Conservation (phyloP, 2,113 vertebrate species). For the Romanogobio albipinnatus region DNA sequence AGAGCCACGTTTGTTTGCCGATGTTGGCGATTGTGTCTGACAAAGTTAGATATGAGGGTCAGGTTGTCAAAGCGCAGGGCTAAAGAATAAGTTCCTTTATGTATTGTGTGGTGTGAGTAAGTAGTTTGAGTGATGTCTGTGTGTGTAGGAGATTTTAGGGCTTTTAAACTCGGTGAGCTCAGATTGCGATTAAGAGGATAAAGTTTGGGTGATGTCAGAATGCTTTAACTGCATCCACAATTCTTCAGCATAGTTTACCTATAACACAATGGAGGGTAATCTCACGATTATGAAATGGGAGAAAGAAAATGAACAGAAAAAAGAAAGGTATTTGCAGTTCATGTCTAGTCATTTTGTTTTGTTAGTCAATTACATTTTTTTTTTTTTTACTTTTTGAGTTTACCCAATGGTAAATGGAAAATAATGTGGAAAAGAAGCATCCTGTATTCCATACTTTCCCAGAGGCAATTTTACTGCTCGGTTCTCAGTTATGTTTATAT, state of each 20-base stretch:
- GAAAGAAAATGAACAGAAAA: background rate
- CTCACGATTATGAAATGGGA: background rate
- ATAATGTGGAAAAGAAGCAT: background rate
- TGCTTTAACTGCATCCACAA: slow-evolving; percentile 24
- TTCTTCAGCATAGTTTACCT: slow-evolving; percentile 31
- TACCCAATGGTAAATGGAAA: background rate
- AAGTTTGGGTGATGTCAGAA: slow-evolving; percentile 49
- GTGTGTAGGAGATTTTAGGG: slow-evolving; percentile 6
- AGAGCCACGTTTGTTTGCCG: background rate
- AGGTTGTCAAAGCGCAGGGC: background rate
- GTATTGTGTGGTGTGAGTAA: slow-evolving; percentile 7
- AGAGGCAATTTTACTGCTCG: background rate
- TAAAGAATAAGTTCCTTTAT: slow-evolving; percentile 13
- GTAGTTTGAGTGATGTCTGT: slow-evolving; percentile 37
- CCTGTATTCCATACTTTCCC: background rate
- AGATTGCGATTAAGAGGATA: slow-evolving; percentile 43
- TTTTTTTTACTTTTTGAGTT: background rate
- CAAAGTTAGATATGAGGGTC: slow-evolving; percentile 4
- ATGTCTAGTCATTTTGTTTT: background rate
- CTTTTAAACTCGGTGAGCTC: slow-evolving; percentile 11
- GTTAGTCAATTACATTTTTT: too few relatives aligned
- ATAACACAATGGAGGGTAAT: slow-evolving; percentile 3
- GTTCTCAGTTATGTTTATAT: background rate
- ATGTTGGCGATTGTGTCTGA: slow-evolving; percentile 13
- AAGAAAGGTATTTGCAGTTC: background rate